phyloP scores from a whole-genome alignment of 2,113 vertebrate genomes.

The Proteles cristata region DNA sequence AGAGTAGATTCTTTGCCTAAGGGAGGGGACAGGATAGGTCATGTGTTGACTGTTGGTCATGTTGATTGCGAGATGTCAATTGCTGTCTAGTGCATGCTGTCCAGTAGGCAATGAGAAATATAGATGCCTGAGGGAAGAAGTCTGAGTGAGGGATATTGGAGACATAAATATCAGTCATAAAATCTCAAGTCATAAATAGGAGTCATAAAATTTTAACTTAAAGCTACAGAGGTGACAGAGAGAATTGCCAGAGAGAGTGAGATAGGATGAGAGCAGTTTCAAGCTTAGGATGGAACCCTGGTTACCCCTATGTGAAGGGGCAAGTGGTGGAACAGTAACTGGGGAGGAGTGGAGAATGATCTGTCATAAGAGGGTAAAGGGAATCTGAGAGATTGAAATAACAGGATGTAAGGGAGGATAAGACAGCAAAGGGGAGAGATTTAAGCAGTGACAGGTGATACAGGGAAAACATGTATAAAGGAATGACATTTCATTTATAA shows the following conservation, averaged over 20 bases:
- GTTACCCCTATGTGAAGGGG: background rate
- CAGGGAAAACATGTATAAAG: background rate
- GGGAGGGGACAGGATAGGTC: background rate
- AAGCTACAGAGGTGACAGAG: background rate
- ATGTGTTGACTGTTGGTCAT: constrained; percentile 21
- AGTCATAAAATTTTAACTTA: constrained; percentile 71
- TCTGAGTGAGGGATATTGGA: constrained; percentile 62
- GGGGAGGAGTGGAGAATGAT: background rate
- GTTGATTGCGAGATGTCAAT: constrained; percentile 34
- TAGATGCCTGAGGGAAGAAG: constrained; percentile 53
- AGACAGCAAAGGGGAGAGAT: background rate
- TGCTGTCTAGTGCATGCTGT: constrained; percentile 56
- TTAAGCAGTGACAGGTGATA: background rate
- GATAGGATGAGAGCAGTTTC: background rate
- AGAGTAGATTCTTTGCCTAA: background rate
- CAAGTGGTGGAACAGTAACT: background rate
- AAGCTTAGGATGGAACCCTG: background rate
- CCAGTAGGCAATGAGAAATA: constrained; percentile 58
- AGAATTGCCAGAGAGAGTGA: background rate
- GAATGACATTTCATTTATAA: background rate
- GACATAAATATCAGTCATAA: constrained; percentile 76
- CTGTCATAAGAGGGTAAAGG: background rate
- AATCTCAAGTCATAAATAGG: constrained; percentile 75
- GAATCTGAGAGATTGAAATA: background rate
- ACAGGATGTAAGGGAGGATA: background rate